Conservation (phyloP, 2,113 vertebrate genomes). For the Todiramphus saurophagus region DNA sequence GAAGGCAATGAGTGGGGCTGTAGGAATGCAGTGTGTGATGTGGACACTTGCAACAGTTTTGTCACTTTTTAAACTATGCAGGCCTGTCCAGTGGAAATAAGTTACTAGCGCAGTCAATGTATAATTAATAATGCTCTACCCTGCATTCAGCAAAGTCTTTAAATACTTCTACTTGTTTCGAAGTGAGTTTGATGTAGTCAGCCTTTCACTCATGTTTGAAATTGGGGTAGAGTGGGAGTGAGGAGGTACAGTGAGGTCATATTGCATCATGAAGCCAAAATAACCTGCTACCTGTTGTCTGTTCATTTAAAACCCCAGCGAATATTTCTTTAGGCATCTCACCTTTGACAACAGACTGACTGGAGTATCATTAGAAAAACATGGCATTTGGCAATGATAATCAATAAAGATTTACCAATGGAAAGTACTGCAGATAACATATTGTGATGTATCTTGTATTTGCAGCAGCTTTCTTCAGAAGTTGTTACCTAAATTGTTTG, state of each 20-base stretch:
- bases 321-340: background rate
- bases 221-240: background rate
- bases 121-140: constrained; percentile 18
- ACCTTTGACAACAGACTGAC: background rate
- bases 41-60: background rate
- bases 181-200: background rate
- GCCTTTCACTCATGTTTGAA: background rate
- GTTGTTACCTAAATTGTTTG: background rate
- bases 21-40: background rate
- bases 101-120: constrained; percentile 35
- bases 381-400: background rate
- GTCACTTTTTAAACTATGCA: background rate
- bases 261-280: background rate
- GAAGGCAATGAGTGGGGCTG: background rate
- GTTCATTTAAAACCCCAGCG: background rate
- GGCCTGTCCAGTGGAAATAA: constrained; percentile 3
- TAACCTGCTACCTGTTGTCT: background rate
- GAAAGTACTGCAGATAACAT: background rate
- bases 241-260: background rate
- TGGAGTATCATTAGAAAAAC: background rate
- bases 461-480: background rate
- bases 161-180: background rate
- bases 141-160: background rate
- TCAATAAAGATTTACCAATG: background rate
- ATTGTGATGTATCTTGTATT: background rate